These are phyloP conservation scores for Ectobius pallidus DNA, from an alignment of 2,888 invertebrate species.

Conservation along the genomic window DNA sequence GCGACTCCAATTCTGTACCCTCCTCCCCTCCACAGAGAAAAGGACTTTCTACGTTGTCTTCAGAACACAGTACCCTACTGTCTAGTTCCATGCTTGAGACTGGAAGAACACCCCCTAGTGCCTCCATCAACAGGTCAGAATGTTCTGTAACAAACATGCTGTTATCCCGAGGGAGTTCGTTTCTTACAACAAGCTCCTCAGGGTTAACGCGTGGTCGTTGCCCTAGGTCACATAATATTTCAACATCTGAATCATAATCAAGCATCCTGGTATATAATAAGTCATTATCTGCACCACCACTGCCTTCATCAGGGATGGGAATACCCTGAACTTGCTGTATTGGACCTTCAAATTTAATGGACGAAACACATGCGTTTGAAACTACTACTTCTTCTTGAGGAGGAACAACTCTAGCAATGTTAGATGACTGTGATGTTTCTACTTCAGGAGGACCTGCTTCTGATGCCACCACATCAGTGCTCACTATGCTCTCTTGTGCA, in stretches of 20 bases:
- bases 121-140: not conserved
- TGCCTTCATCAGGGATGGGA: not conserved
- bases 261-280: not conserved
- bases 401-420: too few species aligned
- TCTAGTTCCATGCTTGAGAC: not conserved
- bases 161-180: not conserved
- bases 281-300: not conserved
- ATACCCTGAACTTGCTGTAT: not conserved
- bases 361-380: not conserved
- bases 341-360: not conserved
- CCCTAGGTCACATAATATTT: not conserved
- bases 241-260: not conserved
- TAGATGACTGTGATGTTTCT: too few species aligned
- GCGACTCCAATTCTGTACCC: not conserved
- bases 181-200: not conserved
- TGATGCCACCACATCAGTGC: not conserved
- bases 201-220: not conserved
- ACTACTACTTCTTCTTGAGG: too few species aligned
- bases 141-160: not conserved
- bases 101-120: not conserved
- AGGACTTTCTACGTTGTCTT: not conserved
- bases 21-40: not conserved
- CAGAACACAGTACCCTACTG: not conserved
- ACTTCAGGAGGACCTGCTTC: not conserved
- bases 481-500: not conserved